A percentile compares a stretch with the other conserved stretches of the same genome.
Evolutionary conservation across 2,797 vertebrate species (phyloP).

Genomic region (Falco novaeseelandiae): DNA sequence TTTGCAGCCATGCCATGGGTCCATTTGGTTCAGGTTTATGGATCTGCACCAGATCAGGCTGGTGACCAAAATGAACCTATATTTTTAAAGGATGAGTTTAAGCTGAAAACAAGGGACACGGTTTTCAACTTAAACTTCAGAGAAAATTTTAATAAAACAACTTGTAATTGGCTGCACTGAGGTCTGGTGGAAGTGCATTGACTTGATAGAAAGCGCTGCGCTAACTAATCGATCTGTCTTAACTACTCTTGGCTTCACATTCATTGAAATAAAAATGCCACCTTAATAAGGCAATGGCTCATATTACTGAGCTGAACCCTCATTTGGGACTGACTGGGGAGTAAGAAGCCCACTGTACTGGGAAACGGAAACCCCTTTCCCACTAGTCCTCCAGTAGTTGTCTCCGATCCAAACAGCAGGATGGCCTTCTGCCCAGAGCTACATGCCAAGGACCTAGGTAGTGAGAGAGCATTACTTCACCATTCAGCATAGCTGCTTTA

Average conservation of each 20-base stretch:
- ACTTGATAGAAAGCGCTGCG: background rate
- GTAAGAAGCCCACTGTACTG: background rate
- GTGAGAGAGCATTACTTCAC: background rate
- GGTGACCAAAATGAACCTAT: background rate
- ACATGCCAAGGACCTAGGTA: background rate
- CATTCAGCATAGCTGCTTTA: background rate
- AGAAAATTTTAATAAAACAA: background rate
- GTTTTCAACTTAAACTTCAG: background rate
- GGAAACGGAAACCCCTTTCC: background rate
- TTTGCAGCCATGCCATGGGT: background rate
- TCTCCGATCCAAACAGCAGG: background rate
- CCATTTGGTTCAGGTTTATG: background rate
- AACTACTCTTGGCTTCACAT: background rate
- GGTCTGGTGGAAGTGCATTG: background rate
- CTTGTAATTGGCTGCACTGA: background rate
- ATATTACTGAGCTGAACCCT: background rate
- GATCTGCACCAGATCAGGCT: background rate
- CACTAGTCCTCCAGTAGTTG: background rate
- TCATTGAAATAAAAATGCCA: rapidly evolving
- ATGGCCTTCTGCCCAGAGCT: background rate
- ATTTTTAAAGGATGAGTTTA: background rate
- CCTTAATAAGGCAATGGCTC: background rate
- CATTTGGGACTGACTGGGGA: background rate
- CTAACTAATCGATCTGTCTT: background rate
- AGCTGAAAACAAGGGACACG: background rate